Evolutionary conservation across 2,888 invertebrate species (phyloP).

Genomic region (Drosophila phalerata): DNA sequence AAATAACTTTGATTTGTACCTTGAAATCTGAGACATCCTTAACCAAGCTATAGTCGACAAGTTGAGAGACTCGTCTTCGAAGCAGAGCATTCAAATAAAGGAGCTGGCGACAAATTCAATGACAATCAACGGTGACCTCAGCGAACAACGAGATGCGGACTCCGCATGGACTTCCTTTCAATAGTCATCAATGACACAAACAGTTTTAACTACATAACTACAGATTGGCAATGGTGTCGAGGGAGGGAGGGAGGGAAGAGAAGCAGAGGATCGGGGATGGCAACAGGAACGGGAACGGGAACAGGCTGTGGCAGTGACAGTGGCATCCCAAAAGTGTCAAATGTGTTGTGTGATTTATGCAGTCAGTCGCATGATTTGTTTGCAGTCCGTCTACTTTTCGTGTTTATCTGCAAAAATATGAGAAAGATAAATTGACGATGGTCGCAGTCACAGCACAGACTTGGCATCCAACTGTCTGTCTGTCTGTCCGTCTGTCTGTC

Average conservation of each 20-base stretch:
- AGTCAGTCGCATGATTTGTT: constrained; percentile 84
- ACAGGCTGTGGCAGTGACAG: constrained; percentile 34
- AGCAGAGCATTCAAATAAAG: constrained; percentile 3
- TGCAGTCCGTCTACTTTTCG: constrained; percentile 83
- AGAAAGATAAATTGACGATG: constrained; percentile 79
- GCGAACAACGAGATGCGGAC: constrained; percentile 23
- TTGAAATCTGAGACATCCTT: too few relatives aligned
- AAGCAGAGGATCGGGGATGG: not conserved
- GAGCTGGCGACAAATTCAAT: constrained; percentile 36
- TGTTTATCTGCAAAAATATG: constrained; percentile 82
- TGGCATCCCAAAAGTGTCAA: constrained; percentile 84
- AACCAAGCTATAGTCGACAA: not conserved
- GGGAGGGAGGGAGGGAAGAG: not conserved
- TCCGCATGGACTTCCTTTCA: constrained; percentile 20
- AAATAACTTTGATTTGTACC: too few relatives aligned
- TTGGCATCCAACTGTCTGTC: constrained; percentile 11
- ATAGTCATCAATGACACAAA: constrained; percentile 57
- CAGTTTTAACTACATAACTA: constrained; percentile 44
- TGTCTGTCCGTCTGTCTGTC: constrained; percentile 17
- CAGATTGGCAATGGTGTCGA: constrained; percentile 38
- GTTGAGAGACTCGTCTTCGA: not conserved
- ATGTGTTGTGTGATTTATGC: constrained; percentile 84
- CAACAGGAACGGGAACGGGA: not conserved
- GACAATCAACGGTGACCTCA: constrained; percentile 59
- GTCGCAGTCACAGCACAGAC: constrained; percentile 23